A percentile compares a stretch with the other conserved stretches of the same genome.
Evolutionary conservation across 2,113 vertebrate genomes (phyloP).

Genomic region (Etheostoma spectabile): DNA sequence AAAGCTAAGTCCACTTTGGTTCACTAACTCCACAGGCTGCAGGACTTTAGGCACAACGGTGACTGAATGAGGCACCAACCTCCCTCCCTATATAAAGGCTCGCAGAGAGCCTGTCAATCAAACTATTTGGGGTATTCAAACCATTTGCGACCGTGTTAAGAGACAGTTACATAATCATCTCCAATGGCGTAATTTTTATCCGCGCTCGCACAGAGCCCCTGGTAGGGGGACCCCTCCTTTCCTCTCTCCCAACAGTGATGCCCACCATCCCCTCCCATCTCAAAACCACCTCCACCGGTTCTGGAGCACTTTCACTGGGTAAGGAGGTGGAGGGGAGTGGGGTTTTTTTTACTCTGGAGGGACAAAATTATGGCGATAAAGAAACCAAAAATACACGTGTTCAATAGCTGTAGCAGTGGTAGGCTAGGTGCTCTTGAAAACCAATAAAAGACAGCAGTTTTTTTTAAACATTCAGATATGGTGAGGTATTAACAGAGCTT

Average conservation of each 20-base stretch:
- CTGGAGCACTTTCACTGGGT: slow-evolving; percentile 56
- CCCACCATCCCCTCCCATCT: slow-evolving; percentile 13
- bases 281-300: slow-evolving; percentile 21
- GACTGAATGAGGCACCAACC: slow-evolving; percentile 33
- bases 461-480: neutral
- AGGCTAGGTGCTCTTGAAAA: neutral
- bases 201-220: slow-evolving; percentile 52
- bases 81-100: slow-evolving; percentile 82
- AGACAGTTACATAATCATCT: slow-evolving; percentile 84
- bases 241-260: slow-evolving; percentile 17
- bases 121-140: slow-evolving; percentile 52
- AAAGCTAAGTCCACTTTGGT: slow-evolving; percentile 70
- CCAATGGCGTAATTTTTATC: slow-evolving; percentile 77
- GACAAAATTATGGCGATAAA: neutral
- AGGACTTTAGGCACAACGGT: slow-evolving; percentile 58
- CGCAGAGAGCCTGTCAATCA: slow-evolving; percentile 84
- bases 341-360: neutral
- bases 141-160: slow-evolving; percentile 71
- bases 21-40: slow-evolving; percentile 72
- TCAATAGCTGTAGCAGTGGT: neutral
- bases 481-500: neutral
- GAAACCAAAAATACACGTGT: neutral
- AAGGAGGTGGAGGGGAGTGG: slow-evolving; percentile 41
- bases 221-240: slow-evolving; percentile 27
- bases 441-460: neutral